Percentiles rank a stretch among this genome's conserved stretches.
phyloP scores from a whole-genome alignment of 2,888 invertebrate genomes.

The Diarsia rubi region DNA sequence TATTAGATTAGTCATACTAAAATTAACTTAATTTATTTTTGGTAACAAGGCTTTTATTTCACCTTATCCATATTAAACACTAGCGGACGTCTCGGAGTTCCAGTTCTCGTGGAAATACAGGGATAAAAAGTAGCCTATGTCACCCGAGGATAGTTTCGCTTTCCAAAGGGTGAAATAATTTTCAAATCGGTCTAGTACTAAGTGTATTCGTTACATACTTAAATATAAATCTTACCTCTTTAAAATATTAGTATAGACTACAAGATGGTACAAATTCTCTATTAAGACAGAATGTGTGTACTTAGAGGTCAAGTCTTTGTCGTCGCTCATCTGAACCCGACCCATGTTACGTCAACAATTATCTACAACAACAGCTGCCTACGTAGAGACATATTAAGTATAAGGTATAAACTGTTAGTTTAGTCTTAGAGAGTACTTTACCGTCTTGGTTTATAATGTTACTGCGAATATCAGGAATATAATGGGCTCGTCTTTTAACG shows the following conservation, averaged over 20 bases:
- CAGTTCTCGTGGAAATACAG: too few species aligned
- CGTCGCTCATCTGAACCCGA: slow-evolving; percentile 19
- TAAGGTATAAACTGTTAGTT: slow-evolving; percentile 7
- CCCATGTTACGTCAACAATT: slow-evolving; percentile 38
- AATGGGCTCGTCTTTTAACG: too few species aligned
- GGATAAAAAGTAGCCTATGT: too few species aligned
- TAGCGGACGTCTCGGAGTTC: too few species aligned
- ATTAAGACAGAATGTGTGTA: neutral
- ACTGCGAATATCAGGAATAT: neutral
- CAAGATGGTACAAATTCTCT: neutral
- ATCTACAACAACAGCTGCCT: slow-evolving; percentile 7
- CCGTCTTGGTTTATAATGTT: neutral
- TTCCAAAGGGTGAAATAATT: too few species aligned
- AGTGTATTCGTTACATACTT: too few species aligned
- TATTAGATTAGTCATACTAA: neutral
- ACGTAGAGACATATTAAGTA: neutral
- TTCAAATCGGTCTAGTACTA: too few species aligned
- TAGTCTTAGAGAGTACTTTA: neutral
- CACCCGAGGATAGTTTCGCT: too few species aligned
- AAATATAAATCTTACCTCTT: too few species aligned
- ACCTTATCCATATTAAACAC: neutral
- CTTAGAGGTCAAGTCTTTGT: slow-evolving; percentile 16
- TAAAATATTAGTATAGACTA: too few species aligned
- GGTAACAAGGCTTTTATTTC: neutral
- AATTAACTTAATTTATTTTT: neutral